Evolutionary conservation across 1,140 invertebrate species (phyloP), one percentile per base, ranked within the genome.

Genomic region (Papilio polyxenes): DNA sequence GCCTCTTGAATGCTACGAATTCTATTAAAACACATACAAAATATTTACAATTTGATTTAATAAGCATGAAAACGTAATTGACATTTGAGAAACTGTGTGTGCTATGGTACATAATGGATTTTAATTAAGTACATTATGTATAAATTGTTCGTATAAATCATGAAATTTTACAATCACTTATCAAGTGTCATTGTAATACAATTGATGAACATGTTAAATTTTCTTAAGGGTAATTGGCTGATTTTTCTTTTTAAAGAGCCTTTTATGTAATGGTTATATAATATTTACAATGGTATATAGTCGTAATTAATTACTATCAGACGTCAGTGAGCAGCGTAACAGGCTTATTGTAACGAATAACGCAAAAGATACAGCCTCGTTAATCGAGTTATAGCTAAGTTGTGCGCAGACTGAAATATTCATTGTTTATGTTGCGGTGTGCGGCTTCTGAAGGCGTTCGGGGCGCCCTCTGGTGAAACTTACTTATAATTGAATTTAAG

Each of bases 291-390:
- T 37, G 13, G 11, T 40, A 72, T 15, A 37, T 20, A 13, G 31
- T 72, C 23, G 13, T 37, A 72, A 37, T 72, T 72, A 72, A 72
- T 72, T 72, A 72, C 23, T 15, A 31, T 15, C 65, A 72, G 65
- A 72, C 65, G 65, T 72, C 23, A 10, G 65, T 17, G 62, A 65
- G 62, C 62, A 65, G 31, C 20, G 10, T 65, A 65, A 65, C 62
- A 65, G 62, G 62, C 62, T 65, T 65, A 65, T 72, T 72, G 65
- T 72, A 65, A 65, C 20, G 65, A 72, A 37, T 72, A 72, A 72
- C 31, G 65, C 65, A 72, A 72, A 72, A 72, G 3, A 40, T 65
- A 65, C 23, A 72, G 65, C 31, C 31, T 37, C 10, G 0, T 13
- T 72, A 72, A 72, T 72, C 11, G 23, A 72, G 37, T 72, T 37